Conservation (phyloP, 2,797 vertebrate species). For the Eleutherodactylus coqui region DNA sequence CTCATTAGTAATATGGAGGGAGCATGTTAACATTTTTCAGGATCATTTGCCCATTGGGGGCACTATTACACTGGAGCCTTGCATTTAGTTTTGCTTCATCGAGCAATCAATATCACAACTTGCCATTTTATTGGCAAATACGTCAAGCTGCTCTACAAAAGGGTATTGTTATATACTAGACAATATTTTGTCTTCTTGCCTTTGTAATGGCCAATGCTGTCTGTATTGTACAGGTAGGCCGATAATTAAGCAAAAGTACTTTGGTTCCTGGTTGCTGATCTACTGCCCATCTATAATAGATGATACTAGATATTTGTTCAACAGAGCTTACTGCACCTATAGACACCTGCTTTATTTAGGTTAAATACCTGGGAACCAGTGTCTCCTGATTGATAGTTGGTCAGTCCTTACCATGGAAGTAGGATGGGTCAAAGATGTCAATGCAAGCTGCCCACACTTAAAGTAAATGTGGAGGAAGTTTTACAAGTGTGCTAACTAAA, state of each 20-base stretch:
- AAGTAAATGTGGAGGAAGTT: too few relatives aligned
- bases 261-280: neutral
- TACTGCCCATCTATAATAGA: too few relatives aligned
- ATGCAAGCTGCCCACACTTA: too few relatives aligned
- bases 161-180: neutral
- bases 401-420: too few relatives aligned
- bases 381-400: too few relatives aligned
- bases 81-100: neutral
- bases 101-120: neutral
- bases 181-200: neutral
- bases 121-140: neutral
- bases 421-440: too few relatives aligned
- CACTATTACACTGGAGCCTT: slow-evolving; percentile 7
- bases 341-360: too few relatives aligned
- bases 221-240: neutral
- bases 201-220: neutral
- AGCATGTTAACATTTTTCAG: slow-evolving; percentile 15
- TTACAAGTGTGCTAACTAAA: too few relatives aligned
- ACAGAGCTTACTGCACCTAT: too few relatives aligned
- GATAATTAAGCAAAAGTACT: too few relatives aligned
- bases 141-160: neutral
- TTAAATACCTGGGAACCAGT: too few relatives aligned
- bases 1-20: neutral
- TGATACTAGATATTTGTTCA: too few relatives aligned
- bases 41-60: slow-evolving; percentile 18